Evolutionary conservation across 2,113 vertebrate genomes (phyloP).

Genomic region (Podarcis muralis): DNA sequence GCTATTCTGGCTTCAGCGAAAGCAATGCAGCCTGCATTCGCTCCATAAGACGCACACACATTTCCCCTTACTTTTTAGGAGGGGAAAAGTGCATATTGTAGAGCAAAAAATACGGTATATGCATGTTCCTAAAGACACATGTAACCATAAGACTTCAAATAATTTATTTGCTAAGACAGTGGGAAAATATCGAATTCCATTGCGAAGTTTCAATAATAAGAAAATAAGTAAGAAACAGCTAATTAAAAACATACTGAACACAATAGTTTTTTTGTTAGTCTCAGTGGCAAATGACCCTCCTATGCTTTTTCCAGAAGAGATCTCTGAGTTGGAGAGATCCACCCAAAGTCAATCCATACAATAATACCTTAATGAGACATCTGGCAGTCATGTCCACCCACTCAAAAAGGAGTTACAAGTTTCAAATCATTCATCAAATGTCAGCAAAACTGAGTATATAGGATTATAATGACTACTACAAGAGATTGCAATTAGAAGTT

Average conservation of each 20-base stretch:
- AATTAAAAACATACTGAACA: background rate
- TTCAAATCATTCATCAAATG: background rate
- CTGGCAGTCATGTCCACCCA: background rate
- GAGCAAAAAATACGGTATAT: too few relatives aligned
- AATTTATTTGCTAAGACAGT: background rate
- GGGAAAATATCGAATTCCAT: background rate
- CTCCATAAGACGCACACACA: too few relatives aligned
- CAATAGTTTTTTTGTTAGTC: background rate
- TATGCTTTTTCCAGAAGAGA: background rate
- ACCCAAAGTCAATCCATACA: background rate
- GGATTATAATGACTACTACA: background rate
- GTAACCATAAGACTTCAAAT: background rate
- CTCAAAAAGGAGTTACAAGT: too few relatives aligned
- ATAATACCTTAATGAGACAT: background rate
- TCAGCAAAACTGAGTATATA: background rate
- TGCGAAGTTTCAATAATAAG: background rate
- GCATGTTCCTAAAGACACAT: too few relatives aligned
- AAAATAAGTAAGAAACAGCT: background rate
- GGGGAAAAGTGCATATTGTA: too few relatives aligned
- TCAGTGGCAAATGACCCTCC: background rate
- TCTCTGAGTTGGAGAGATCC: background rate
- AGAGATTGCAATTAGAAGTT: background rate
- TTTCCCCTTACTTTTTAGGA: too few relatives aligned
- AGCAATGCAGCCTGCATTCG: too few relatives aligned
- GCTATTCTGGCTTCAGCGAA: too few relatives aligned